phyloP scores from a whole-genome alignment of 37 sponge, comb jelly and placozoan species.

The Crambe crambe region DNA sequence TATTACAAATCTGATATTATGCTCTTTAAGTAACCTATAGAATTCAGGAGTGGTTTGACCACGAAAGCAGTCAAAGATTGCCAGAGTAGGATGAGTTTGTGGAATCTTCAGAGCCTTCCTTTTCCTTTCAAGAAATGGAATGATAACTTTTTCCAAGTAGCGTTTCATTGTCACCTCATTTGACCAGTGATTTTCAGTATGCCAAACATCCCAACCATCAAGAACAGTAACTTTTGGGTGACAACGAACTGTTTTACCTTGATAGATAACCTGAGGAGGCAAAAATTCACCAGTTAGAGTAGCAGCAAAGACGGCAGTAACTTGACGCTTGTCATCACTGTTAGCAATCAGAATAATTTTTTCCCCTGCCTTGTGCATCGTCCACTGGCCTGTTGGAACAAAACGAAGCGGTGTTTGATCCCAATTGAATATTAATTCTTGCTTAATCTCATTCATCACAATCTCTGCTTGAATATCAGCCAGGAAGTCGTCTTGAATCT shows the following conservation, averaged over 20 bases:
- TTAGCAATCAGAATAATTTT: slow-evolving; percentile 10
- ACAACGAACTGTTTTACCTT: slow-evolving; percentile 10
- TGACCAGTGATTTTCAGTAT: slow-evolving; percentile 48
- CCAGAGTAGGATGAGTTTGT: slow-evolving; percentile 5
- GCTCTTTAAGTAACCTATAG: background rate
- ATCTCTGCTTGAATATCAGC: slow-evolving; percentile 41
- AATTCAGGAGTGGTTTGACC: slow-evolving; percentile 29
- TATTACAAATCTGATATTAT: slow-evolving; percentile 11
- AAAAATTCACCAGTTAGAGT: too few species aligned
- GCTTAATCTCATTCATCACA: slow-evolving; percentile 28
- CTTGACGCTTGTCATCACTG: too few species aligned
- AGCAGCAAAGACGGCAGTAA: too few species aligned
- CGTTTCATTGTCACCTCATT: slow-evolving; percentile 36
- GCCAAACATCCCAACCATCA: slow-evolving; percentile 34
- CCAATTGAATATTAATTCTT: slow-evolving; percentile 23
- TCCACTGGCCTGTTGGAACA: too few species aligned
- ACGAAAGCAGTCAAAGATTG: slow-evolving; percentile 26
- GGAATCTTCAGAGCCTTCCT: slow-evolving; percentile 13
- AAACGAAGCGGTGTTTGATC: slow-evolving; percentile 35
- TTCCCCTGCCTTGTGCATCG: slow-evolving; percentile 24
- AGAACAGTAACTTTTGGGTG: slow-evolving; percentile 36
- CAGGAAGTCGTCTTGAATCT: slow-evolving; percentile 17
- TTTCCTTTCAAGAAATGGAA: slow-evolving; percentile 18
- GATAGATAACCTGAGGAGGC: too few species aligned
- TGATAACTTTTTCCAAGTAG: too few species aligned